Base-by-base conservation (phyloP, 1,140 invertebrate genomes). In the Scaptomyza graminum region DNA sequence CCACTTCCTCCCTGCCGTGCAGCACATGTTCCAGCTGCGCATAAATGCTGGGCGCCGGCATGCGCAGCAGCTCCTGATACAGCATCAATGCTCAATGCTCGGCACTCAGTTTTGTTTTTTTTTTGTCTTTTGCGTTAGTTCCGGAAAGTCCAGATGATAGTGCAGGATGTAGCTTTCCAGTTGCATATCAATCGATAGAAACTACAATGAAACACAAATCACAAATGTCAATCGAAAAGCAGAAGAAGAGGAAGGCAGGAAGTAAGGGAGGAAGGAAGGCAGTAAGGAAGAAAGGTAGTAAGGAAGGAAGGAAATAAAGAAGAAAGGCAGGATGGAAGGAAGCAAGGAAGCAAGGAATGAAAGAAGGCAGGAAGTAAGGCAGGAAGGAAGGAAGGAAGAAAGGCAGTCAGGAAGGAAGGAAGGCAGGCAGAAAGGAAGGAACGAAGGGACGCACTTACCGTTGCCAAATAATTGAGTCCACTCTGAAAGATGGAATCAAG, bases 141-240 rank as follows among this genome's bases (percentile, higher is more conserved):
- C 64, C 0, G 97, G 97, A 87, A 95, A 97, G 92, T 99, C 97
- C 70, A 96, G 92, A 92, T 96, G 96, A 90, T 99, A 99, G 90
- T 97, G 95, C 80, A 96, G 94, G 9, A 94, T 91, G 83, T 97
- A 99, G 16, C 93, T 92, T 0, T 94, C 91, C 25, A 97, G 93
- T 55, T 94, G 93, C 52, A 99, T 93, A 92, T 98, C 97, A 25
- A 93, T 93, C 1, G 97, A 94, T 50, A 99, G 92, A 43, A 98
- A 94, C 49, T 94, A 39, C 0, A 28, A n/a, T n/a, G n/a, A n/a
- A n/a, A n/a, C n/a, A n/a, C n/a, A 5, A 7, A 8, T 4, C 0
- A 11, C 4, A 28, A 4, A 5, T 16, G 1, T 39, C 16, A 15
- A 22, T 22, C 18, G 18, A 2, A 3, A 22, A 22, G 18, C 18